Evolutionary conservation across 2,888 invertebrate species (phyloP), one percentile per base, ranked within the genome.

Genomic region (Drosophila cognata): DNA sequence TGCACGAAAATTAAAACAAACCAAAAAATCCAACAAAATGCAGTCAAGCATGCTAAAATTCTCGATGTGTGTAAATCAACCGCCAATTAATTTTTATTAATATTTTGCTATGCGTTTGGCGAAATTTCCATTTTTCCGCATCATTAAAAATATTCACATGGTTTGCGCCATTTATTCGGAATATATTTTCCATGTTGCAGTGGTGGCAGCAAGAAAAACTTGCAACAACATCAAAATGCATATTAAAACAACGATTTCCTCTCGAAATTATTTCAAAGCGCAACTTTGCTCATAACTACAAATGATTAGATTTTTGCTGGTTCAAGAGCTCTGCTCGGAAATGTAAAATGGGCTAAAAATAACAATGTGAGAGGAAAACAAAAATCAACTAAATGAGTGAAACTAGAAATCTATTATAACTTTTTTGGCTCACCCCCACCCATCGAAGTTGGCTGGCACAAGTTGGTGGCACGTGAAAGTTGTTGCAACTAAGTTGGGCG

Each of bases 401-500:
- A 85, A 85, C 77, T 88, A 89, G 82, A 89, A 88, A 89, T 82
- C 89, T 85, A 88, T 88, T 88, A 88, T 71, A 85, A 85, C 88
- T 89, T 88, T 83, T 75, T 70, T 62, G 48, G 61, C 67, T 41
- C n/a, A 16, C 18, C 50, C 18, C 18, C 10, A 16, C 2, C 31
- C 21, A 77, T 77, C 74, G 72, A 82, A 82, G 70, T 88, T 82
- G 70, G 58, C 53, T 36, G 46, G 53, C 25, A 16, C 16, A 46
- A 46, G 46, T 46, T 46, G 25, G 8, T 11, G 25, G 46, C 21
- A 48, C 31, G 38, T 46, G 48, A 52, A 79, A 76, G 29, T 55
- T 66, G 68, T 64, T 73, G 69, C 41, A 73, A 59, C 69, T 51
- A 64, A 77, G 71, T 72, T 79, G 46, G 55, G 61, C 4, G 16